Conservation (phyloP, 2,797 vertebrate genomes). For the Arnoldichthys spilopterus region DNA sequence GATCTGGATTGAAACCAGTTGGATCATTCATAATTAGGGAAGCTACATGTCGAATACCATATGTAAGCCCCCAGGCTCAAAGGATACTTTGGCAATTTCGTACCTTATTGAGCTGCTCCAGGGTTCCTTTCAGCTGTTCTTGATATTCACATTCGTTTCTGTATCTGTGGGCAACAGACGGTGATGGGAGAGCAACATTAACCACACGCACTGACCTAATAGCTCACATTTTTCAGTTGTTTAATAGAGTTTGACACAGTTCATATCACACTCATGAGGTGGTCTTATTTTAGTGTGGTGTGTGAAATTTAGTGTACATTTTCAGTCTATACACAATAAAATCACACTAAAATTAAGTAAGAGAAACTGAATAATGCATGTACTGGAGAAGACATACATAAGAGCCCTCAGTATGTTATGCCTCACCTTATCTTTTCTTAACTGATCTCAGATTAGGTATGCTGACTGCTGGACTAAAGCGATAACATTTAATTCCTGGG, state of each 20-base stretch:
- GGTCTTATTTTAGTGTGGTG: background rate
- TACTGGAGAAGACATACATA: background rate
- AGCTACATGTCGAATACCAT: background rate
- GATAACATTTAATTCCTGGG: background rate
- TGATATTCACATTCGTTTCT: constrained; percentile 93
- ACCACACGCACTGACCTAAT: background rate
- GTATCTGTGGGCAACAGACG: constrained; percentile 80
- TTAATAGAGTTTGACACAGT: background rate
- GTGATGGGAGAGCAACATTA: constrained; percentile 32
- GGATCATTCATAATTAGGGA: background rate
- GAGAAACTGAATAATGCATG: background rate
- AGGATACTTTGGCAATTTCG: constrained; percentile 38
- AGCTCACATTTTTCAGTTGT: background rate
- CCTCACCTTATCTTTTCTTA: background rate
- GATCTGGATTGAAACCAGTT: background rate
- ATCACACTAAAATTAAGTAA: background rate
- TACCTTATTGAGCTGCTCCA: constrained; percentile 94
- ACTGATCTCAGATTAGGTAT: background rate
- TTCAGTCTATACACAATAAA: background rate
- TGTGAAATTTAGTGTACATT: background rate
- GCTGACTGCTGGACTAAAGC: background rate
- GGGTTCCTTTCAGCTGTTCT: constrained; percentile 82
- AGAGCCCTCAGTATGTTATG: background rate
- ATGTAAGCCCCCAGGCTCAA: background rate
- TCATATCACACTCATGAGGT: constrained; percentile 1